A percentile compares a stretch with the other conserved stretches of the same genome.
Conservation (phyloP, 2,888 invertebrate genomes). For the Pollenia griseotomentosa region DNA sequence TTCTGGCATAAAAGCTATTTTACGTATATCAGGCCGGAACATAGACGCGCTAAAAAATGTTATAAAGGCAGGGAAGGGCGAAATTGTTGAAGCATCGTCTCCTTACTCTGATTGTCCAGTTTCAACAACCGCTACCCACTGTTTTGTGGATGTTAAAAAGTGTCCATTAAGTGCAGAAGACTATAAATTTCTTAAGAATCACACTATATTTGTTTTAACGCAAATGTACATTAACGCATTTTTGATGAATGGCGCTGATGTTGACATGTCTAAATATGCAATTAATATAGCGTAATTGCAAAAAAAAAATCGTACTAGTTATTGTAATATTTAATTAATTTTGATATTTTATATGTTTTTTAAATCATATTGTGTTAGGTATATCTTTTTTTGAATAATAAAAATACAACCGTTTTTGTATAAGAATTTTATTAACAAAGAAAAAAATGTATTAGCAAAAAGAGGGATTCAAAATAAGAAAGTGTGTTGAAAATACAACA, state of each 20-base stretch:
- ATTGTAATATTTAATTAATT: slow-evolving; percentile 44
- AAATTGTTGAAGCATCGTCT: slow-evolving; percentile 85
- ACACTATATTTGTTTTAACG: slow-evolving; percentile 79
- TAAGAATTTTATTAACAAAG: too few species aligned
- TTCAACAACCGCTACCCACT: slow-evolving; percentile 80
- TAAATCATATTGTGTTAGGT: slow-evolving; percentile 21
- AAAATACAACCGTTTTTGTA: too few species aligned
- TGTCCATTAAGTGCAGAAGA: slow-evolving; percentile 78
- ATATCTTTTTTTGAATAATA: slow-evolving; percentile 4
- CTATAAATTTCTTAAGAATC: slow-evolving; percentile 77
- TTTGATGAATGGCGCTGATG: slow-evolving; percentile 81
- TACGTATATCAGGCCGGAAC: slow-evolving; percentile 87
- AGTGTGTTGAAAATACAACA: too few species aligned
- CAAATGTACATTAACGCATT: slow-evolving; percentile 83
- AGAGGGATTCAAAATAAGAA: too few species aligned
- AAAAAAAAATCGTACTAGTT: slow-evolving; percentile 31
- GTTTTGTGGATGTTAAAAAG: slow-evolving; percentile 82
- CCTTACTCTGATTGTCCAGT: slow-evolving; percentile 77
- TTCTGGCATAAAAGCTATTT: slow-evolving; percentile 85
- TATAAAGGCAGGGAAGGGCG: slow-evolving; percentile 91
- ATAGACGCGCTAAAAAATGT: slow-evolving; percentile 88
- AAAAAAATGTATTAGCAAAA: too few species aligned
- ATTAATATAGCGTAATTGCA: slow-evolving; percentile 34
- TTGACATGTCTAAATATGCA: slow-evolving; percentile 79
- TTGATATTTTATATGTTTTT: slow-evolving; percentile 25